Base-by-base conservation (phyloP, 2,888 invertebrate species). In the Drosophila prolongata region DNA sequence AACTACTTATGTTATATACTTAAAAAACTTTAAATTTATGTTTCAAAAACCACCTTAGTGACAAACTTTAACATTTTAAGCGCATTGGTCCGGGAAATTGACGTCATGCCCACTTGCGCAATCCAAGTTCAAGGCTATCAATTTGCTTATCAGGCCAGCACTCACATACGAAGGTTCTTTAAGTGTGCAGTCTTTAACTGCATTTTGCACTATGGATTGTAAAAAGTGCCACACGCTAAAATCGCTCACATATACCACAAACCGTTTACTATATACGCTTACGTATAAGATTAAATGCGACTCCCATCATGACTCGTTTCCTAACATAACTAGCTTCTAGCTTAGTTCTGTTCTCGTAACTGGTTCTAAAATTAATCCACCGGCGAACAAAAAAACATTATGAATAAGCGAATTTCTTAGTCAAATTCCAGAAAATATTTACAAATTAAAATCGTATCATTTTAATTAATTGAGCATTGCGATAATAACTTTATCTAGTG, bases 71-170 rank as follows among this genome's bases (percentile, higher is more conserved):
- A 24, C 24, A 24, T 24, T 24, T 24, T 24, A 6, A 43, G n/a
- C n/a, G 16, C 30, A 19, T 54, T 34, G 14, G 11, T 16, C 1
- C 10, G 34, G 13, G 43, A 43, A 27, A 43, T 38, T 67, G 59
- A 8, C 49, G 46, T 75, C 57, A 54, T 66, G 40, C 5, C 38
- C 19, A n/a, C 8, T 59, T 65, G 71, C 80, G 79, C 65, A 79
- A 83, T 90, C 5, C 92, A 94, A 94, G 88, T 86, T 85, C 80
- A 80, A 53, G 85, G 70, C 62, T 70, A 37, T 60, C 11, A 35
- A 34, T 66, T 54, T 49, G 68, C 76, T 78, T 76, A 81, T 84
- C 82, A 59, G 47, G 27, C 24, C 30, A 44, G 38, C 43, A 14
- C 44, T 19, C 30, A 19, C 30, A n/a, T 19, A 30, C 13, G 13